Conservation (phyloP, 1,140 invertebrate species). For the Caerostris extrusa region DNA sequence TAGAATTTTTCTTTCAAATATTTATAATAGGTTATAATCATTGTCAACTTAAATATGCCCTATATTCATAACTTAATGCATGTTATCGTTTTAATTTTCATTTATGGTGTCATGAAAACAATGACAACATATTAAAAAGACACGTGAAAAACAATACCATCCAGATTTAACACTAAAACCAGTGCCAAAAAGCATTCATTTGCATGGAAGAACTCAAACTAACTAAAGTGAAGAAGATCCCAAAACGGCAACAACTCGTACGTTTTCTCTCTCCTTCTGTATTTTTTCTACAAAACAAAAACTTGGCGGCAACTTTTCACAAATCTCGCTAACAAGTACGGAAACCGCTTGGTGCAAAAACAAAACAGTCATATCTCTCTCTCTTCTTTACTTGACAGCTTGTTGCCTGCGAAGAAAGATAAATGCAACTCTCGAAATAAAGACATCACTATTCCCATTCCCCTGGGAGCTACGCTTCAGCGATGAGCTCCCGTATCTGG, state of each 20-base stretch:
- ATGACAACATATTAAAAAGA: too few relatives aligned
- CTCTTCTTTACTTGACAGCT: conserved; percentile 34
- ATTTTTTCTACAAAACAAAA: conserved; percentile 28
- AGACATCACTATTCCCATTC: conserved; percentile 23
- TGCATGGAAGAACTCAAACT: neutral
- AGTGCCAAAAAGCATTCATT: neutral
- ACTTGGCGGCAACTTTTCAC: conserved; percentile 19
- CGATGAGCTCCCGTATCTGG: neutral
- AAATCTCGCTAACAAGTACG: conserved; percentile 45
- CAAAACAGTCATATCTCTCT: conserved; percentile 15
- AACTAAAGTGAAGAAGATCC: neutral
- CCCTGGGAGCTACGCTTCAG: neutral
- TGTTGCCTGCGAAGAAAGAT: conserved; percentile 10
- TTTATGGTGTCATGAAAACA: too few relatives aligned
- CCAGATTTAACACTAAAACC: neutral
- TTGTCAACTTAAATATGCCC: too few relatives aligned
- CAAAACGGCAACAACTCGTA: conserved; percentile 5
- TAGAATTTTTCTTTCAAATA: too few relatives aligned
- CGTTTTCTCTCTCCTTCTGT: neutral
- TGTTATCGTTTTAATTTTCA: too few relatives aligned
- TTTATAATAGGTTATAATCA: too few relatives aligned
- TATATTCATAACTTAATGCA: too few relatives aligned
- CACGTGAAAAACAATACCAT: neutral
- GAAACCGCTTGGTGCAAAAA: neutral
- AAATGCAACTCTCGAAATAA: conserved; percentile 27